Conservation (phyloP, 2,113 vertebrate species). For the Saimiri boliviensis region DNA sequence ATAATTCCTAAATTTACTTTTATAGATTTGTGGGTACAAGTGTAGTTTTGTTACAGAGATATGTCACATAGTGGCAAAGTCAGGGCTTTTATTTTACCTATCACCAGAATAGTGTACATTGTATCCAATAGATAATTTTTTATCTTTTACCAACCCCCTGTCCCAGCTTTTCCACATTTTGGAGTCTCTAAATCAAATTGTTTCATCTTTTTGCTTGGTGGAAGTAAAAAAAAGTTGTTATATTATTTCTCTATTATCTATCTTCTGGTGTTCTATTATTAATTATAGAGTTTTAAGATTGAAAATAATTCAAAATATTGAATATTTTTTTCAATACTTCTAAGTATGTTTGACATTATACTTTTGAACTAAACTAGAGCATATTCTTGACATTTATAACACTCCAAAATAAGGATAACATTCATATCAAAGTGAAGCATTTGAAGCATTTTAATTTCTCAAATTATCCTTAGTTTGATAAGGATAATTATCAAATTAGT, state of each 20-base stretch:
- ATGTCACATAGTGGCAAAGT: too few relatives aligned
- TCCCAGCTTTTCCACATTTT: too few relatives aligned
- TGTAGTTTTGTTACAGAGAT: too few relatives aligned
- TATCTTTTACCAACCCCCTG: too few relatives aligned
- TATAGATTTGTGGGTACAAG: too few relatives aligned
- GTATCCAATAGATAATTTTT: too few relatives aligned
- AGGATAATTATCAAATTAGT: neutral
- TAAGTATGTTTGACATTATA: conserved; percentile 17
- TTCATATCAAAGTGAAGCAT: conserved; percentile 30
- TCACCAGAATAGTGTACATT: too few relatives aligned
- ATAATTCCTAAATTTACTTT: too few relatives aligned
- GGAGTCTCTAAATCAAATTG: neutral
- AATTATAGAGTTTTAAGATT: conserved; percentile 72
- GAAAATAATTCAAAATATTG: conserved; percentile 13
- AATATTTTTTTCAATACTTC: conserved; percentile 1
- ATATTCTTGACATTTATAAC: neutral
- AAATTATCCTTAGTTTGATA: conserved; percentile 42
- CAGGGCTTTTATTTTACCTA: too few relatives aligned
- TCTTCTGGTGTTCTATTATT: conserved; percentile 72
- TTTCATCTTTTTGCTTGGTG: conserved; percentile 77
- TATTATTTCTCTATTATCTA: conserved; percentile 58
- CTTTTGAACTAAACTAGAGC: conserved; percentile 54
- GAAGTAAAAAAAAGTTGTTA: conserved; percentile 62
- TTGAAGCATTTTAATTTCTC: neutral
- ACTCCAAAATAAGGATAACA: neutral